phyloP scores from a whole-genome alignment of 2,113 vertebrate species.

The Uria aalge region DNA sequence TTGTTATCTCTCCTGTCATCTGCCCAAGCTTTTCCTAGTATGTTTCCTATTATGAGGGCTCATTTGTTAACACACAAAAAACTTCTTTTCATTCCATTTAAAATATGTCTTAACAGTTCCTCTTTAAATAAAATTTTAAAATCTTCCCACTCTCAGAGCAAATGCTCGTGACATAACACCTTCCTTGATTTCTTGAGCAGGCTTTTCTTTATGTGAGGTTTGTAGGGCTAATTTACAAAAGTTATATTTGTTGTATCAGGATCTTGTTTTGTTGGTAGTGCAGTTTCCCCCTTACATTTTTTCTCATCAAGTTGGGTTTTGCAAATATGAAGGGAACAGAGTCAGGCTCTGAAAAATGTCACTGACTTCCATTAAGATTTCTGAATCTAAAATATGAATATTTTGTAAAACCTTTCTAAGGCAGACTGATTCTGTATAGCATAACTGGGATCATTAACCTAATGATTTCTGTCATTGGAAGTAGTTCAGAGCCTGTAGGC shows the following conservation, averaged over 20 bases:
- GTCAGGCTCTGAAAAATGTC: background rate
- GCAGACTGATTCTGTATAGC: background rate
- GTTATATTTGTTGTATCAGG: background rate
- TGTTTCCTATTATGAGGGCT: background rate
- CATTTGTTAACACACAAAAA: background rate
- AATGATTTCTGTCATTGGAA: background rate
- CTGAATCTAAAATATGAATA: background rate
- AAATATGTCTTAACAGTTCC: background rate
- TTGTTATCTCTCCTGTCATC: background rate
- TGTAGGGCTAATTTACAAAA: background rate
- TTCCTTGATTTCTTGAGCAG: background rate
- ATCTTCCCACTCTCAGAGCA: background rate
- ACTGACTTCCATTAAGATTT: background rate
- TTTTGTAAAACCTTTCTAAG: background rate
- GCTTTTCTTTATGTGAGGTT: background rate
- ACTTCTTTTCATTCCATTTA: conserved; percentile 29
- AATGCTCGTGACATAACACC: background rate
- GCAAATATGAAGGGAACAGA: background rate
- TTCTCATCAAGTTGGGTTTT: background rate
- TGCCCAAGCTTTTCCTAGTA: background rate
- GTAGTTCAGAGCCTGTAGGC: background rate
- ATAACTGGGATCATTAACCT: background rate
- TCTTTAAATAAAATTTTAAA: background rate
- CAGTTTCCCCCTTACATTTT: background rate
- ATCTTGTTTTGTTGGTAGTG: background rate